Evolutionary conservation across 2,113 vertebrate species (phyloP).

Genomic region (Dermatemys mawii): DNA sequence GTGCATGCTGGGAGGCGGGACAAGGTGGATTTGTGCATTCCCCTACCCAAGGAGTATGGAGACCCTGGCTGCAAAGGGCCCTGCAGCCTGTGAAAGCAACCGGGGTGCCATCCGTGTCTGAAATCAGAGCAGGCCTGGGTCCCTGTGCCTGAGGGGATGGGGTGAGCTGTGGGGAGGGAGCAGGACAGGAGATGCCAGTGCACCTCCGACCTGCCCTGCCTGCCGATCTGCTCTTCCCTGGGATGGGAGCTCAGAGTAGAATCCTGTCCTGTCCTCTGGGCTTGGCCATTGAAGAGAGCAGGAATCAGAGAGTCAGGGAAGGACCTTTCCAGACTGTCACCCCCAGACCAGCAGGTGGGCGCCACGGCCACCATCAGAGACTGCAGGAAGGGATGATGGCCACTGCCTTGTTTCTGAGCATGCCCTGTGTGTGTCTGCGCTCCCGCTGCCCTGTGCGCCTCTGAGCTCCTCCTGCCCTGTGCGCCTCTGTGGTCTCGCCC

Average conservation of each 20-base stretch:
- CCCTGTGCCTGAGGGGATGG: background rate
- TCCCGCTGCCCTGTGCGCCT: background rate
- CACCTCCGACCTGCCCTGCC: no score
- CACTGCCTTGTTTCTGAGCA: background rate
- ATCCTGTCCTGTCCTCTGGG: background rate
- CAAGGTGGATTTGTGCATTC: accelerated
- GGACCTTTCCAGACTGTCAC: background rate
- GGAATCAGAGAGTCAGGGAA: background rate
- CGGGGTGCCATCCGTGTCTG: background rate
- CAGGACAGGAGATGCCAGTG: background rate
- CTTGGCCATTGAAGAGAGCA: background rate
- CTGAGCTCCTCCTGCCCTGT: background rate
- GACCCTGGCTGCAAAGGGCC: background rate
- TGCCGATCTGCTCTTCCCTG: no score
- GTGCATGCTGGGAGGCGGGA: accelerated
- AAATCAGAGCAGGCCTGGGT: background rate
- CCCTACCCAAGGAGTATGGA: background rate
- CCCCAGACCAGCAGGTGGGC: background rate
- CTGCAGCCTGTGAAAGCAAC: background rate
- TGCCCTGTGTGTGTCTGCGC: background rate
- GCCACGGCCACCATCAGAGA: background rate
- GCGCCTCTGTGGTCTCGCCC: background rate
- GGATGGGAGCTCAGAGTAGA: background rate
- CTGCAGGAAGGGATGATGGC: background rate
- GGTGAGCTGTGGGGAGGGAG: background rate